Evolutionary conservation across 2,113 vertebrate genomes (phyloP).

Genomic region (Falco punctatus): DNA sequence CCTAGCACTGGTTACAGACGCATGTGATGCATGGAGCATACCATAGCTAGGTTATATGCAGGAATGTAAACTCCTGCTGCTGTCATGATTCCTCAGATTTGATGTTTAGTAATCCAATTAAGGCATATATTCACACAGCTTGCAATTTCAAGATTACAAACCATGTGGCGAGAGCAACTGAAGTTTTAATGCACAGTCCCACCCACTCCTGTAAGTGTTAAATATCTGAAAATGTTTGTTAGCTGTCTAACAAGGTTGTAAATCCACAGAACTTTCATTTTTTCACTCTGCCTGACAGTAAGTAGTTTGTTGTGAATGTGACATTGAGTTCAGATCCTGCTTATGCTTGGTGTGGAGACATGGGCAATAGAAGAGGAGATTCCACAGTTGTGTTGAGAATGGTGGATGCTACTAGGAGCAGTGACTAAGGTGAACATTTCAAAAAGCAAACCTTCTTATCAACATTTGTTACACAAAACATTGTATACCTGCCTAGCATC

Average conservation of each 20-base stretch:
- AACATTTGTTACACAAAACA: not conserved
- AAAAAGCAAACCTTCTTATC: not conserved
- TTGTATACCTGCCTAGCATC: not conserved
- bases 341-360: not conserved
- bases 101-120: not conserved
- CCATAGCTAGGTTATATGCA: not conserved
- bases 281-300: not conserved
- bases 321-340: not conserved
- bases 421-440: not conserved
- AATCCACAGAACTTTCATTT: not conserved
- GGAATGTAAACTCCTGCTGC: not conserved
- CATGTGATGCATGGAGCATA: fast-evolving
- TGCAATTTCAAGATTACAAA: not conserved
- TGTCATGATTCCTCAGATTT: not conserved
- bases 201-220: not conserved
- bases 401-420: not conserved
- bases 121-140: not conserved
- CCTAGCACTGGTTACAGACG: not conserved
- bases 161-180: not conserved
- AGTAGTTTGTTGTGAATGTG: not conserved
- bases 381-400: not conserved
- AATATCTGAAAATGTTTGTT: not conserved
- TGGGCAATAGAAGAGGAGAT: not conserved
- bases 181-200: not conserved
- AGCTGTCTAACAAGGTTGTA: not conserved